Base-by-base conservation (phyloP, 2,797 vertebrate species). In the Psittacula derbiana region DNA sequence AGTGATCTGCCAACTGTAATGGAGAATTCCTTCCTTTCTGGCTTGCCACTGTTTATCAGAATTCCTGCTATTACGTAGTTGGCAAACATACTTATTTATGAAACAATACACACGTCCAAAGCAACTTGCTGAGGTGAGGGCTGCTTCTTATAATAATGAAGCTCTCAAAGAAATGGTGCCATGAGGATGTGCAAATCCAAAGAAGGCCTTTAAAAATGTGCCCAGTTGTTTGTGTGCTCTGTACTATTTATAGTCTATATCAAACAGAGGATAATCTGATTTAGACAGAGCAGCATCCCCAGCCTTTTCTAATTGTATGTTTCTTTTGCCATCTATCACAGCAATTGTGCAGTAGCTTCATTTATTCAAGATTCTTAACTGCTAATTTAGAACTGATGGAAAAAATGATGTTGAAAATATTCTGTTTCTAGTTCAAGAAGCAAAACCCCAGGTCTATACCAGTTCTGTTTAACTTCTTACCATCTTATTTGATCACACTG, bases 31-130 rank as follows among this genome's bases (percentile, higher is more conserved):
- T 94, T 93, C 81, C 89, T 80, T 86, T 93, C 71, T 80, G 40
- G 67, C 67, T 83, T 93, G 49, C 36, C 79, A 74, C 49, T 92
- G 65, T 91, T 96, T 87, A 92, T 93, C 88, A 17, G 89, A 89
- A 86, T 69, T 93, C 33, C 4, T 78, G 38, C 91, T 89, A 61
- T 65, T 93, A 80, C 10, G 1, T 61, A 84, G 36, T 83, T 96
- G 92, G 89, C 76, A 86, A 70, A 81, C 81, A 66, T 0, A 58
- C 46, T 84, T 90, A 44, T 40, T 95, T 81, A 52, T 90, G 90
- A 91, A 81, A 91, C 41, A 75, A 12, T 62, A 43, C 81, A 87
- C 41, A 4, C 61, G 81, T 94, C 87, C 65, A 87, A 52, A 91
- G 86, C 36, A 49, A 78, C 69, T 80, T 70, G 49, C 65, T 21